Conservation (phyloP, 30 jellyfish, hydroid and myxozoan species). For the Aurelia aurita region DNA sequence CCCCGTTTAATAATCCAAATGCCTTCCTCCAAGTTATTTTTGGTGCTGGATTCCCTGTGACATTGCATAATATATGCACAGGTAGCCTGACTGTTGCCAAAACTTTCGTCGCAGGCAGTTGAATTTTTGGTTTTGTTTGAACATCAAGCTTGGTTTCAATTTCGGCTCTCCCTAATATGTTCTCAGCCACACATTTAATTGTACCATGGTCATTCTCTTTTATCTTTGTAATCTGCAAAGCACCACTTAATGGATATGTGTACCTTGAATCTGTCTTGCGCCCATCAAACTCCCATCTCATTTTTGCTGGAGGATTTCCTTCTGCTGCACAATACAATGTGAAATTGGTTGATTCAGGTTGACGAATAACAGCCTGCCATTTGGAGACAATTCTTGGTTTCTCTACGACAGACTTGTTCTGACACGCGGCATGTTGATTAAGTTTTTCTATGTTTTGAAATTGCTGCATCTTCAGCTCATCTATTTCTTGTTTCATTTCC, state of each 20-base stretch:
- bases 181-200: slow-evolving; percentile 28
- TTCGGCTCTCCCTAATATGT: slow-evolving; percentile 29
- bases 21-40: slow-evolving; percentile 23
- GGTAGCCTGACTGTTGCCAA: slow-evolving; percentile 10
- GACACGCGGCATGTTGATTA: neutral
- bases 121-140: slow-evolving; percentile 31
- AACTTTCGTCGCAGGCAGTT: neutral
- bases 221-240: slow-evolving; percentile 1
- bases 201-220: slow-evolving; percentile 13
- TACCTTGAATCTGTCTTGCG: slow-evolving; percentile 31
- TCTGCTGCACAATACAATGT: slow-evolving; percentile 31
- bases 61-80: slow-evolving; percentile 6
- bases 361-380: neutral
- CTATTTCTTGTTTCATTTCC: too few relatives aligned
- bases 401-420: slow-evolving; percentile 1
- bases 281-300: slow-evolving; percentile 12
- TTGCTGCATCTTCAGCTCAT: too few relatives aligned
- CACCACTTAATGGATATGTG: slow-evolving; percentile 27
- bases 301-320: slow-evolving; percentile 33
- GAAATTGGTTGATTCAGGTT: neutral
- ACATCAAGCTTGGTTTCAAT: slow-evolving; percentile 24
- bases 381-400: neutral
- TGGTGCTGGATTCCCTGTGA: slow-evolving; percentile 42
- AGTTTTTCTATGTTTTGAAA: too few relatives aligned
- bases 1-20: neutral